Percentiles rank a stretch among this genome's conserved stretches.
These are phyloP conservation scores for Caprella mutica DNA, from an alignment of 2,888 invertebrate genomes.

Conservation along the genomic window DNA sequence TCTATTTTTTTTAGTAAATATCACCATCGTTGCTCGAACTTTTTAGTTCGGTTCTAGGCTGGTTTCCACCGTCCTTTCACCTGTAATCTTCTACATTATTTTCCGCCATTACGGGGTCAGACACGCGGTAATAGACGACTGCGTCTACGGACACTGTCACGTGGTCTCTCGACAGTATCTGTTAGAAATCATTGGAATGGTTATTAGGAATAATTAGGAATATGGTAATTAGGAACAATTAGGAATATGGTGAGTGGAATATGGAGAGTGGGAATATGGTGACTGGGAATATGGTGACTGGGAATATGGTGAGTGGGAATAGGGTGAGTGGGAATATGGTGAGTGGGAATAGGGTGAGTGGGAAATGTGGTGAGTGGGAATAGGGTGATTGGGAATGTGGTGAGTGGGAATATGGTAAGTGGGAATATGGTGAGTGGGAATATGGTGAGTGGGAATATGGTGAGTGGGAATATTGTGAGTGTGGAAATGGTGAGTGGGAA, in stretches of 20 bases:
- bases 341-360: not conserved
- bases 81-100: slow-evolving; percentile 47
- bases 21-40: not conserved
- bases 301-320: no score
- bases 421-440: not conserved
- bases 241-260: no score
- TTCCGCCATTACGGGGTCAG: slow-evolving; percentile 47
- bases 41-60: not conserved
- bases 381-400: not conserved
- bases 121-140: slow-evolving; percentile 41
- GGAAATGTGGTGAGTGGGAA: not conserved
- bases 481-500: not conserved
- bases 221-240: no score
- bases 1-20: not conserved
- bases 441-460: not conserved
- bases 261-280: not conserved
- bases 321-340: no score
- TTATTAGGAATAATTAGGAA: not conserved
- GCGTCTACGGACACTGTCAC: slow-evolving; percentile 49
- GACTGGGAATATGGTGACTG: not conserved
- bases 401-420: not conserved
- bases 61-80: not conserved
- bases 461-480: not conserved
- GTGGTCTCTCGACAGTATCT: slow-evolving; percentile 37
- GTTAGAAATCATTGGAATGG: slow-evolving; percentile 35